These are phyloP conservation scores for Lanius collurio DNA, from an alignment of 2,113 vertebrate genomes.

Conservation along the genomic window DNA sequence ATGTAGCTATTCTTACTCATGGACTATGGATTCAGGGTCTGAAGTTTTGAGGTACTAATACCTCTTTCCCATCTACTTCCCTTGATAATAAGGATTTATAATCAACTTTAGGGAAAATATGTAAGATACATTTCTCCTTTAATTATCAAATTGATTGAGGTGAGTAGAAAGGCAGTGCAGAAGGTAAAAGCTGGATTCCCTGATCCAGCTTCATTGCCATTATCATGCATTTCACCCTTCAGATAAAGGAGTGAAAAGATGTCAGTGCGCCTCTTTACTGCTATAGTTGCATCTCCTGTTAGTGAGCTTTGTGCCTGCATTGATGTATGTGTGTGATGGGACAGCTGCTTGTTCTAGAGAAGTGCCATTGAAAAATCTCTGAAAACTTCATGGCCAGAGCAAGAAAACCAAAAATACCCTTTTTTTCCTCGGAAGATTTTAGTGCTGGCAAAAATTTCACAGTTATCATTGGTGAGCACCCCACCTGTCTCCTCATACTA, in stretches of 20 bases:
- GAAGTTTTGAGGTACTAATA: background rate
- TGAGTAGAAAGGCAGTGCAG: background rate
- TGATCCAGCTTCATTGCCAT: background rate
- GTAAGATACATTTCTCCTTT: background rate
- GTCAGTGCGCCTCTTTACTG: background rate
- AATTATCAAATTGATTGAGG: background rate
- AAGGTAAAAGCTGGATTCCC: background rate
- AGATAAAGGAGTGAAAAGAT: background rate
- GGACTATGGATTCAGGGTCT: background rate
- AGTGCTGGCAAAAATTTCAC: background rate
- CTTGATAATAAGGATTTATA: background rate
- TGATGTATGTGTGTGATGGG: background rate
- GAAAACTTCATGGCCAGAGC: background rate
- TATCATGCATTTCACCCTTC: background rate
- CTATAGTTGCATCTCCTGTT: background rate
- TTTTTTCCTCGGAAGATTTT: background rate
- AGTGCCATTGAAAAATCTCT: background rate
- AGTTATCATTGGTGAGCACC: background rate
- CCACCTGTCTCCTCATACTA: background rate
- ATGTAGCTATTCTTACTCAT: background rate
- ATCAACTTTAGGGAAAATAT: background rate
- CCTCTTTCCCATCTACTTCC: background rate
- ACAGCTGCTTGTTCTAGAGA: background rate
- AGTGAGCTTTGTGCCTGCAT: background rate
- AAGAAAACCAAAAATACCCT: background rate